phyloP scores from a whole-genome alignment of 2,113 vertebrate species.

The Ameiurus melas region DNA sequence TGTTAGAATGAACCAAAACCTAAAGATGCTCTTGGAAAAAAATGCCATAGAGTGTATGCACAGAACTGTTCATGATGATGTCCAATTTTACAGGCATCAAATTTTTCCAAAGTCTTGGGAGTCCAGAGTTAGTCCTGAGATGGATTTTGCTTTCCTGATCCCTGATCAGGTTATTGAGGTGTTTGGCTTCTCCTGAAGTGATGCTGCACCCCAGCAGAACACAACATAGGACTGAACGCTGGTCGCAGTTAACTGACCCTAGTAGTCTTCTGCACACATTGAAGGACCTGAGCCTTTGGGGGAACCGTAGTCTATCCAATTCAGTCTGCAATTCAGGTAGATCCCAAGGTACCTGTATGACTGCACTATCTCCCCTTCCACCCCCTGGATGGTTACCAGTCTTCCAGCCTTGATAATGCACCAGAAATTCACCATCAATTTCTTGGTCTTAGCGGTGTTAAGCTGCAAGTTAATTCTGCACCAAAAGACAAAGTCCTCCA shows the following conservation, averaged over 20 bases:
- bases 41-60: background rate
- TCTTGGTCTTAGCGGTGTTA: background rate
- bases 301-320: background rate
- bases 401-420: background rate
- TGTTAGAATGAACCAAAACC: background rate
- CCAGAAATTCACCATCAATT: background rate
- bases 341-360: background rate
- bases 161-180: background rate
- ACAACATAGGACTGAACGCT: background rate
- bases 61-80: background rate
- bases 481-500: background rate
- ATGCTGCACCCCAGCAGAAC: background rate
- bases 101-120: background rate
- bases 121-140: background rate
- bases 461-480: background rate
- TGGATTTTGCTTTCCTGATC: background rate
- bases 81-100: background rate
- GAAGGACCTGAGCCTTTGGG: background rate
- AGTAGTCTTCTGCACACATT: background rate
- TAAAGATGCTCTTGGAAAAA: background rate
- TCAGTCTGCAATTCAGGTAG: background rate
- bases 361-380: background rate
- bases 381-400: background rate
- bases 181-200: background rate
- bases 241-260: background rate